These are phyloP conservation scores for Harlomillsia oculata DNA, from an alignment of 1,140 invertebrate genomes.

Conservation along the genomic window DNA sequence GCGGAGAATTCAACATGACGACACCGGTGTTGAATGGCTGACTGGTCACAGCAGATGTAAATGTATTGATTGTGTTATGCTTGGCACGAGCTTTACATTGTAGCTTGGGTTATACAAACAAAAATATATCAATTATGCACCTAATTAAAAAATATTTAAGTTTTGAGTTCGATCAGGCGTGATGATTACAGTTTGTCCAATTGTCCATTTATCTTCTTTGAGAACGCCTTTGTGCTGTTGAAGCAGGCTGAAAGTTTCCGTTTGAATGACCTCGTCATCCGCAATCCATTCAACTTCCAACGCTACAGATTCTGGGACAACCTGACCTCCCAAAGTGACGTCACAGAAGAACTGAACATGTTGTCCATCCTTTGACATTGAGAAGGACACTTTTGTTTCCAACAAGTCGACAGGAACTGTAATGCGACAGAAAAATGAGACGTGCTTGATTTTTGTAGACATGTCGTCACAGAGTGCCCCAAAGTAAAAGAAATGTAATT, in stretches of 20 bases:
- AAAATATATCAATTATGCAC: slow-evolving; percentile 1
- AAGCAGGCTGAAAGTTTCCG: slow-evolving; percentile 34
- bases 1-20: slow-evolving; percentile 9
- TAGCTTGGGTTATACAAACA: slow-evolving; percentile 22
- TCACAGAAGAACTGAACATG: slow-evolving; percentile 35
- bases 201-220: slow-evolving; percentile 35
- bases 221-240: slow-evolving; percentile 35
- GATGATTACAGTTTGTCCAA: slow-evolving; percentile 35
- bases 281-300: slow-evolving; percentile 36
- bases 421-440: not conserved
- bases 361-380: slow-evolving; percentile 26
- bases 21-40: slow-evolving; percentile 33
- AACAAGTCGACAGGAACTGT: slow-evolving; percentile 36
- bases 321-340: slow-evolving; percentile 32
- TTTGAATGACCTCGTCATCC: slow-evolving; percentile 33
- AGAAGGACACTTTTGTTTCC: slow-evolving; percentile 34
- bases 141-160: not conserved
- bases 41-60: slow-evolving; percentile 34
- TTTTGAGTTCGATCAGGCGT: not conserved
- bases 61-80: slow-evolving; percentile 35
- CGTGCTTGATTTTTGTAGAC: too few relatives aligned
- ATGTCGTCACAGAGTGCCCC: not conserved
- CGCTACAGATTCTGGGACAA: slow-evolving; percentile 33
- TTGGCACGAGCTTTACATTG: slow-evolving; percentile 35
- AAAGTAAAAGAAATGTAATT: not conserved